Conservation (phyloP, 2,888 invertebrate species). For the Perizoma flavofasciatum region DNA sequence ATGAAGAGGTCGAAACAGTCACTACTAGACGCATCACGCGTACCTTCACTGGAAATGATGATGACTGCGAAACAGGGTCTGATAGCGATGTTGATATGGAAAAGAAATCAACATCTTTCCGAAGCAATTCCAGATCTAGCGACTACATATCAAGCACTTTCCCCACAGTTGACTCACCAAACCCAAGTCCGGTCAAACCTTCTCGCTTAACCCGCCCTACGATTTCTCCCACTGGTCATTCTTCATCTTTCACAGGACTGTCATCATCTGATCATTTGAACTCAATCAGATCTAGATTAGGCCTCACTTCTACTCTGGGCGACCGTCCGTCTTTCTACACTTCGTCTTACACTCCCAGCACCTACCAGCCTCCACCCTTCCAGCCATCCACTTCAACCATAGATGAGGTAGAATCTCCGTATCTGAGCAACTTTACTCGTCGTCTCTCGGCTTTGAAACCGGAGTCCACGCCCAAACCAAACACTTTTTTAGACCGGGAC, state of each 20-base stretch:
- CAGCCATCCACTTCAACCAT: constrained; percentile 69
- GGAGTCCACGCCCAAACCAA: constrained; percentile 58
- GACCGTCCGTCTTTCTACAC: constrained; percentile 66
- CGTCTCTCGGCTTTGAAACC: constrained; percentile 80
- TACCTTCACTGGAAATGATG: constrained; percentile 74
- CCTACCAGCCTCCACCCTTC: constrained; percentile 63
- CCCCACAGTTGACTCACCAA: constrained; percentile 62
- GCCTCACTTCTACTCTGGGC: constrained; percentile 72
- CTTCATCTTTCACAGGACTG: constrained; percentile 56
- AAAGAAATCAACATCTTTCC: constrained; percentile 65
- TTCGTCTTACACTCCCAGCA: constrained; percentile 58
- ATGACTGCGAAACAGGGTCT: constrained; percentile 88
- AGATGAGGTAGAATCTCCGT: constrained; percentile 86
- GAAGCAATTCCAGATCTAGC: constrained; percentile 70
- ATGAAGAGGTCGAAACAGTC: constrained; percentile 77
- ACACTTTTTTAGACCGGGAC: constrained; percentile 64
- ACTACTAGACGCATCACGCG: constrained; percentile 81
- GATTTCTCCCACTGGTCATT: constrained; percentile 51
- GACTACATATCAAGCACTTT: constrained; percentile 74
- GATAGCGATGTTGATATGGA: constrained; percentile 87
- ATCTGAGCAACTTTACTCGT: constrained; percentile 88
- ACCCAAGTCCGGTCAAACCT: constrained; percentile 66
- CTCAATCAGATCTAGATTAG: constrained; percentile 84
- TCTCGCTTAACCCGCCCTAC: constrained; percentile 73
- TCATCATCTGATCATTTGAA: constrained; percentile 81